These are phyloP conservation scores for Chondrosia reniformis DNA, from an alignment of 37 sponge, comb jelly and placozoan genomes.

Conservation along the genomic window DNA sequence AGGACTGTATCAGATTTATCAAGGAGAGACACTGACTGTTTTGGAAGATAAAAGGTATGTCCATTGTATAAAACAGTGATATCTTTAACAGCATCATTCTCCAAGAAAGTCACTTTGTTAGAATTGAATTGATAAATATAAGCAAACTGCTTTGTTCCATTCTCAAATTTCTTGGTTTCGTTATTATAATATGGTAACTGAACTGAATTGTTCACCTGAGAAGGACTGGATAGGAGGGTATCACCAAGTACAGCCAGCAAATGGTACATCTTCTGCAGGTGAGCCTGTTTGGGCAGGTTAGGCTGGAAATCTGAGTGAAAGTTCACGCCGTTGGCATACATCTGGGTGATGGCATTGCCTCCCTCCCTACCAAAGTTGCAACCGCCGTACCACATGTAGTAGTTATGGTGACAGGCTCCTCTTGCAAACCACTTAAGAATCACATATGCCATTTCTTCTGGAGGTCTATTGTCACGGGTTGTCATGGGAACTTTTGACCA, in stretches of 20 bases:
- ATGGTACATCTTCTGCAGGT: conserved; percentile 30
- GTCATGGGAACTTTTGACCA: conserved; percentile 18
- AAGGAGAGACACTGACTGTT: neutral
- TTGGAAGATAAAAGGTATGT: neutral
- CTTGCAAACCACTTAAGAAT: conserved; percentile 54
- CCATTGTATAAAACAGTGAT: neutral
- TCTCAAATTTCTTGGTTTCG: conserved; percentile 4
- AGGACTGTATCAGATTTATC: neutral
- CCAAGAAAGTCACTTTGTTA: conserved; percentile 15
- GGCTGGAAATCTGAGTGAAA: conserved; percentile 39
- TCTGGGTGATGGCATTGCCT: conserved; percentile 17
- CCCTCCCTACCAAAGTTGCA: conserved; percentile 34
- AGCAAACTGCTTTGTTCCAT: conserved; percentile 20
- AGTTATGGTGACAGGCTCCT: conserved; percentile 54
- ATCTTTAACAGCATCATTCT: conserved; percentile 6
- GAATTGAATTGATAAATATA: neutral
- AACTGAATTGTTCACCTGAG: neutral
- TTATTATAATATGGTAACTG: neutral
- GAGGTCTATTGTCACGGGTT: conserved; percentile 7
- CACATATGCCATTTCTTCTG: conserved; percentile 44
- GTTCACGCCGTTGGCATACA: conserved; percentile 49
- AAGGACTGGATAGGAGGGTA: neutral
- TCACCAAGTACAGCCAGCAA: neutral
- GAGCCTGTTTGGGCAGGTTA: conserved; percentile 53
- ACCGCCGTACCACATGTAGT: conserved; percentile 73